Base-by-base conservation (phyloP, 2,113 vertebrate genomes). In the Castor canadensis region DNA sequence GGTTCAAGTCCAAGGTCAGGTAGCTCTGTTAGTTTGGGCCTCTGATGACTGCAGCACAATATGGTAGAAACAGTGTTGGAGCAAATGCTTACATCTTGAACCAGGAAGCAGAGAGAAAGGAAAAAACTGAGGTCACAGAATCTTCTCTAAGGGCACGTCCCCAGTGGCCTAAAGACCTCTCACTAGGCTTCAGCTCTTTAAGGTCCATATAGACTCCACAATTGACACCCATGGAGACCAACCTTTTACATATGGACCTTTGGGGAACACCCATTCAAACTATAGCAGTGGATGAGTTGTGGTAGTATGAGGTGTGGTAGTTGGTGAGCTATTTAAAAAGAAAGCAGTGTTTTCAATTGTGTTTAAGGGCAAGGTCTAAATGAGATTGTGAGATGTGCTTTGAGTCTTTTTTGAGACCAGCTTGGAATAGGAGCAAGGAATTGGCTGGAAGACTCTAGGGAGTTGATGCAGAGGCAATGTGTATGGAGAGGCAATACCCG, bases 371-470 rank as follows among this genome's bases (percentile, higher is more conserved):
- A 72, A 38, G 15, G 43, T 83, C 11, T 35, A 0, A n/a, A 3
- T 60, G 45, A 66, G 40, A 47, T 15, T 60, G 58, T 49, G 52
- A 81, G 12, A 20, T 43, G 38, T 67, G 3, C 32, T 38, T 28
- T 62, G 69, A 75, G 9, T 60, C n/a, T n/a, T 0, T n/a, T 35
- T 4, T 76, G 58, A 87, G 64, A 24, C 38, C 4, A n/a, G 7
- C 81, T 54, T 82, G 52, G 69, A 85, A 12, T 15, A 45, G 24
- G 15, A 60, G 45, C 17, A 80, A 17, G 5, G 43, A 75, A 5
- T 2, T 20, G 5, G 4, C 64, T 52, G 56, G 7, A 38, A 13
- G 40, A 28, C 32, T 1, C 1, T 0, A 3, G 22, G 62, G 43
- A 40, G 32, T 8, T 64, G 20, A 11, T 19, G 22, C 24, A 54